Conservation (phyloP, 2,888 invertebrate genomes). For the Nasonia oneida region DNA sequence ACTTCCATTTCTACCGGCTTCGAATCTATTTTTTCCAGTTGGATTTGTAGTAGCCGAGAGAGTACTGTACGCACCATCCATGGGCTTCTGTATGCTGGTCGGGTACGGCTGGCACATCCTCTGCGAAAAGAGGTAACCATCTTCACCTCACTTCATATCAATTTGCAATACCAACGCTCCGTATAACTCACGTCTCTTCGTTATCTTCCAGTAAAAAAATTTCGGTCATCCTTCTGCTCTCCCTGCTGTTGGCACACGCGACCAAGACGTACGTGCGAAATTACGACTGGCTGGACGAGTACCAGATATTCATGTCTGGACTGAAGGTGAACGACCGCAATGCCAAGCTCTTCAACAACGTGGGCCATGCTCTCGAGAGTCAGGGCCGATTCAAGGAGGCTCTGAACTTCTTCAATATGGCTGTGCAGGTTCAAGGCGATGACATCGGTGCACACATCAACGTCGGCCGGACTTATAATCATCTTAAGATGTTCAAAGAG, state of each 20-base stretch:
- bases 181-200: background rate
- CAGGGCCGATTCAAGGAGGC: slow-evolving; percentile 87
- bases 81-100: slow-evolving; percentile 97
- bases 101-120: slow-evolving; percentile 91
- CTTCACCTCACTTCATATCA: background rate
- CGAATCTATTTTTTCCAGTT: slow-evolving; percentile 98
- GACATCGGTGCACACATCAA: slow-evolving; percentile 99
- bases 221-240: slow-evolving; percentile 84
- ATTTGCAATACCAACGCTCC: background rate
- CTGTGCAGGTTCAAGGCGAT: slow-evolving; percentile 95
- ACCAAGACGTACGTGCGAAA: slow-evolving; percentile 93
- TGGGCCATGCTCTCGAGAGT: slow-evolving; percentile 96
- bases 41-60: slow-evolving; percentile 98
- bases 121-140: slow-evolving; percentile 81
- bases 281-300: slow-evolving; percentile 96
- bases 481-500: slow-evolving; percentile 91
- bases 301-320: slow-evolving; percentile 96
- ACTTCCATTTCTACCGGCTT: slow-evolving; percentile 96
- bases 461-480: slow-evolving; percentile 96
- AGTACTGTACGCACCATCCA: slow-evolving; percentile 97
- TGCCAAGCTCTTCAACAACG: slow-evolving; percentile 98
- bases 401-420: slow-evolving; percentile 93
- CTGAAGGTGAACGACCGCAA: slow-evolving; percentile 92
- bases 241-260: slow-evolving; percentile 88
- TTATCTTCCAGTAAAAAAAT: slow-evolving; percentile 81